Conservation (phyloP, 2,888 invertebrate species). For the Epiblema foenella region DNA sequence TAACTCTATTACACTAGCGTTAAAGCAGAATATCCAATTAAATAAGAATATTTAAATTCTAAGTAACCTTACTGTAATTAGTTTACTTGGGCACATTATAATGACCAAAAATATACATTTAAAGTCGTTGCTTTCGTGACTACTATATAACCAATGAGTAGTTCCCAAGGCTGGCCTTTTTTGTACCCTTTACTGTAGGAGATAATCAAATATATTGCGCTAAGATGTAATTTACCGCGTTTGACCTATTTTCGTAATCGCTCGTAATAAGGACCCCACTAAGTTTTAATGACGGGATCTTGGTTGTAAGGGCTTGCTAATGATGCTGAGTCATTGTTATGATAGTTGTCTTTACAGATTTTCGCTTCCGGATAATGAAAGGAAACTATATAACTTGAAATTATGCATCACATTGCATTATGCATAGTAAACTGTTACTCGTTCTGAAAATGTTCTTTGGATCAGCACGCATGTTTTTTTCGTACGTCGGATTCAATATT, state of each 20-base stretch:
- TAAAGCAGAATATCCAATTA: too few relatives aligned
- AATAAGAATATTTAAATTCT: too few relatives aligned
- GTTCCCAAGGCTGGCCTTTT: slow-evolving; percentile 19
- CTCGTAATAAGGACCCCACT: slow-evolving; percentile 33
- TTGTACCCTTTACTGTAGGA: slow-evolving; percentile 31
- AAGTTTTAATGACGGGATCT: slow-evolving; percentile 33
- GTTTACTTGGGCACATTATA: too few relatives aligned
- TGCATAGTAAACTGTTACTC: too few relatives aligned
- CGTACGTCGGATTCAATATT: too few relatives aligned
- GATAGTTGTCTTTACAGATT: neutral
- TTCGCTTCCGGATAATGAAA: neutral
- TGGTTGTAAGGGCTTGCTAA: slow-evolving; percentile 15
- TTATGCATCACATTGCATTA: too few relatives aligned
- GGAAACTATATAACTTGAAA: too few relatives aligned
- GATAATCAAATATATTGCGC: slow-evolving; percentile 40
- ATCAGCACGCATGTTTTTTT: too few relatives aligned
- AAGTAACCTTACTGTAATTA: too few relatives aligned
- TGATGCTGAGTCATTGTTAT: slow-evolving; percentile 1
- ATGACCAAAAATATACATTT: too few relatives aligned
- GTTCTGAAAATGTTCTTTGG: too few relatives aligned
- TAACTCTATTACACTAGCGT: too few relatives aligned
- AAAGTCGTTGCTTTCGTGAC: neutral
- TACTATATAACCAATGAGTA: slow-evolving; percentile 4
- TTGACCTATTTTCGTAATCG: slow-evolving; percentile 42
- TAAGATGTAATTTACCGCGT: slow-evolving; percentile 23